A percentile compares a stretch with the other conserved stretches of the same genome.
Evolutionary conservation across 1,140 invertebrate genomes (phyloP).

Genomic region (Trigoniulus corallinus): DNA sequence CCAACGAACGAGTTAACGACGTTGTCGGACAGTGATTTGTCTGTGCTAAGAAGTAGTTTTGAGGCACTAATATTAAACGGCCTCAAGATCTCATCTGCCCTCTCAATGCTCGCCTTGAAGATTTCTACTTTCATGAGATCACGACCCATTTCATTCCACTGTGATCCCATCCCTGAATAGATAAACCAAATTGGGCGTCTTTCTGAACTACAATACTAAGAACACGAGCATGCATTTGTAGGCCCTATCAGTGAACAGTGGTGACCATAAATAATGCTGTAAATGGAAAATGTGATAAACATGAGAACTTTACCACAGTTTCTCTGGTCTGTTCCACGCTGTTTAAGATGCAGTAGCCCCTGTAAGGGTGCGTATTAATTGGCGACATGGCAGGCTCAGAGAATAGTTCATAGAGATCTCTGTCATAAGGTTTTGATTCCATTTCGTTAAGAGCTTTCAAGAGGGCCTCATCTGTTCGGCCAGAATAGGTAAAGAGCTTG

Average conservation of each 20-base stretch:
- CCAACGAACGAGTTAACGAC: too few species aligned
- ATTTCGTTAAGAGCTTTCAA: slow-evolving; percentile 38
- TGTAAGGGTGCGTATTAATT: neutral
- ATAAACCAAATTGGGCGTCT: slow-evolving; percentile 74
- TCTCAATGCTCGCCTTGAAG: slow-evolving; percentile 59
- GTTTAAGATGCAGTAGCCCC: neutral
- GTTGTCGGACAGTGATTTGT: slow-evolving; percentile 56
- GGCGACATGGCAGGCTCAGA: neutral
- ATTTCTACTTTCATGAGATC: slow-evolving; percentile 58
- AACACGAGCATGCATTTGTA: too few species aligned
- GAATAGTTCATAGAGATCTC: neutral
- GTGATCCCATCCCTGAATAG: slow-evolving; percentile 91
- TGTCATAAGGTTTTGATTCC: slow-evolving; percentile 10
- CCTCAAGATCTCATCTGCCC: slow-evolving; percentile 52
- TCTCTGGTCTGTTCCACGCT: neutral
- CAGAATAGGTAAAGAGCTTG: slow-evolving; percentile 52
- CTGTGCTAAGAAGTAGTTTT: slow-evolving; percentile 57
- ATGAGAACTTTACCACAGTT: too few species aligned
- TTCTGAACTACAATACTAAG: slow-evolving; percentile 29
- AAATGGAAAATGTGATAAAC: too few species aligned
- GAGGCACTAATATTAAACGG: slow-evolving; percentile 54
- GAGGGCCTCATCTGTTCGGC: slow-evolving; percentile 67
- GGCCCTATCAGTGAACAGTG: too few species aligned
- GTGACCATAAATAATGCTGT: too few species aligned
- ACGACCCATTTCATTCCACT: slow-evolving; percentile 88